Evolutionary conservation across 2,797 vertebrate genomes (phyloP), one percentile per base, ranked within the genome.

Genomic region (Lagodon rhomboides): DNA sequence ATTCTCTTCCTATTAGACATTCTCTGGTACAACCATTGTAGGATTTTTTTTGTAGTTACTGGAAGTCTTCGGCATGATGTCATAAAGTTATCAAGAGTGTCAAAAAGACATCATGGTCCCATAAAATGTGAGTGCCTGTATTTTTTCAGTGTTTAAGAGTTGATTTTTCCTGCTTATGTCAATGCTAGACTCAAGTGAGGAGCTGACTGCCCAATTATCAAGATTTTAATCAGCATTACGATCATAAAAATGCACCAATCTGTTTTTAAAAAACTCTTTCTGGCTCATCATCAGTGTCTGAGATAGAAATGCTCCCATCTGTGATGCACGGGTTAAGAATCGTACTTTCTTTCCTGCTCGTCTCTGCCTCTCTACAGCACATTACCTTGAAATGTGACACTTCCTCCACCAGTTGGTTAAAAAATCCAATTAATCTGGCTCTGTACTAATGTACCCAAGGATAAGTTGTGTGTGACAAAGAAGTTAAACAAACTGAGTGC

Each of bases 401-500:
- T 68, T 71, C n/a, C 50, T 54, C 23, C 23, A 63, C 20, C 59
- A 61, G 41, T 63, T 68, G 30, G 22, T 78, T 66, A 68, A 38
- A 79, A 76, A 75, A 44, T 61, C 13, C 13, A 70, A 43, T 68
- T 78, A 50, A 46, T 77, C 4, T 34, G 18, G 30, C 30, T 62
- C 25, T 47, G 41, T 62, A 68, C 55, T 60, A 73, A 86, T 66
- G 47, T 68, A 65, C 68, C 49, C 9, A 22, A 68, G 53, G 75
- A 73, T 17, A 61, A 66, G 50, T 41, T 70, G 41, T 41, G 30
- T 73, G 71, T 53, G 46, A 82, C 53, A 77, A 77, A 81, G 79
- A 62, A 41, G 15, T 34, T 34, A 50, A 84, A 68, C 27, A 63
- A 55, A 77, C 38, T 47, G 58, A 77, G 65, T n/a, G 49, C 61